phyloP scores from a whole-genome alignment of 2,797 vertebrate genomes.

The Sandelia bainsii region DNA sequence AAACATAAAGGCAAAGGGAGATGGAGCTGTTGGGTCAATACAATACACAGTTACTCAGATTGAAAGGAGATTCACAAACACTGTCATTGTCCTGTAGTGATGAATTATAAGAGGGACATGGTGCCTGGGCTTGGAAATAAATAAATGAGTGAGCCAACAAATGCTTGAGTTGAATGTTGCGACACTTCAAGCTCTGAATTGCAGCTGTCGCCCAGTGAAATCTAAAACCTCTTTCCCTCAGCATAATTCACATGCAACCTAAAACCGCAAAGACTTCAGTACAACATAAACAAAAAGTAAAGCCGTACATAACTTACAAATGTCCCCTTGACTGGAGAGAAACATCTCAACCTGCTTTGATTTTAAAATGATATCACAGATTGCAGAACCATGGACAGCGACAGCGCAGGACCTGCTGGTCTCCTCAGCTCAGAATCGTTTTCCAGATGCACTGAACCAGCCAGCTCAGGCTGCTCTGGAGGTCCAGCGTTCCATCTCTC shows the following conservation, averaged over 20 bases:
- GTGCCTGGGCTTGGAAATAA: neutral
- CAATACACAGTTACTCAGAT: neutral
- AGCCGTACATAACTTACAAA: conserved; percentile 42
- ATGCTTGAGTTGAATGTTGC: conserved; percentile 43
- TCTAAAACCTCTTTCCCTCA: conserved; percentile 62
- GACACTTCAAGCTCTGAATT: conserved; percentile 67
- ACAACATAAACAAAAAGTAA: conserved; percentile 61
- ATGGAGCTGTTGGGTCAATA: neutral
- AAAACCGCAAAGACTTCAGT: conserved; percentile 61
- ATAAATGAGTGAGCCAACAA: conserved; percentile 30
- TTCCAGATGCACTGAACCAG: neutral
- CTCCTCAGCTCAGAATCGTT: neutral
- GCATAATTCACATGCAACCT: conserved; percentile 68
- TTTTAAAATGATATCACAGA: conserved; percentile 9
- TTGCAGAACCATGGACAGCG: conserved; percentile 84
- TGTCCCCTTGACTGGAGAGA: conserved; percentile 7
- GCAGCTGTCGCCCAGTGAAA: conserved; percentile 75
- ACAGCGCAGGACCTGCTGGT: conserved; percentile 14
- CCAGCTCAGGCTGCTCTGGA: neutral
- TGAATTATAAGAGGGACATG: neutral
- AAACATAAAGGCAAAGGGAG: neutral
- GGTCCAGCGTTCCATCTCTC: neutral
- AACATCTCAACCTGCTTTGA: conserved; percentile 11
- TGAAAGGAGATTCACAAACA: neutral
- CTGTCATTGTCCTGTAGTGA: neutral